Conservation (phyloP, 2,888 invertebrate genomes). For the Drosophila borealis region DNA sequence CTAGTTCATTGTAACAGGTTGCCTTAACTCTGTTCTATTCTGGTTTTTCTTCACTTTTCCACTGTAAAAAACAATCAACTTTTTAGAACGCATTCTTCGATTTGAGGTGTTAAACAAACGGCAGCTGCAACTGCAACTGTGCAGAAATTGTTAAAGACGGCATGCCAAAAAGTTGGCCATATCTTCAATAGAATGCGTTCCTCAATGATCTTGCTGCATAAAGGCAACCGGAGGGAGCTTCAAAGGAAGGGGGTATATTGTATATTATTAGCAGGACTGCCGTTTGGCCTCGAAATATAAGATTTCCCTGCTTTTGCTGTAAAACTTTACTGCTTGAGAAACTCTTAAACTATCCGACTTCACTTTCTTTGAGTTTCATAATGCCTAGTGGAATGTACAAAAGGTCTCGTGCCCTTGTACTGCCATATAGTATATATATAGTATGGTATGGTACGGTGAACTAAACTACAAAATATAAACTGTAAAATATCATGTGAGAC, state of each 20-base stretch:
- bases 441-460: too few species aligned
- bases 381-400: background rate
- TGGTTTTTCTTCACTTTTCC: constrained; percentile 18
- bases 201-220: constrained; percentile 10
- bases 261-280: constrained; percentile 27
- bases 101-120: constrained; percentile 75
- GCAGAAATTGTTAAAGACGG: constrained; percentile 49
- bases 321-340: background rate
- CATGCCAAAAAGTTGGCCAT: constrained; percentile 12
- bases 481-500: too few species aligned
- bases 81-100: constrained; percentile 32
- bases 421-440: background rate
- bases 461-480: too few species aligned
- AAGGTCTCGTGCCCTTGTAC: background rate
- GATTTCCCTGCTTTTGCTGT: background rate
- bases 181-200: constrained; percentile 8
- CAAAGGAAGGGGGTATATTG: constrained; percentile 1
- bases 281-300: constrained; percentile 14
- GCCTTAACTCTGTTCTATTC: constrained; percentile 1
- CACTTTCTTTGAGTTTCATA: background rate
- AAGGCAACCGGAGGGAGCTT: constrained; percentile 24
- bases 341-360: background rate
- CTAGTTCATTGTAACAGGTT: constrained; percentile 57
- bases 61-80: constrained; percentile 56
- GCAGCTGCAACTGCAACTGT: constrained; percentile 68